Base-by-base conservation (phyloP, 2,888 invertebrate genomes). In the Lasioglossum malachurum region DNA sequence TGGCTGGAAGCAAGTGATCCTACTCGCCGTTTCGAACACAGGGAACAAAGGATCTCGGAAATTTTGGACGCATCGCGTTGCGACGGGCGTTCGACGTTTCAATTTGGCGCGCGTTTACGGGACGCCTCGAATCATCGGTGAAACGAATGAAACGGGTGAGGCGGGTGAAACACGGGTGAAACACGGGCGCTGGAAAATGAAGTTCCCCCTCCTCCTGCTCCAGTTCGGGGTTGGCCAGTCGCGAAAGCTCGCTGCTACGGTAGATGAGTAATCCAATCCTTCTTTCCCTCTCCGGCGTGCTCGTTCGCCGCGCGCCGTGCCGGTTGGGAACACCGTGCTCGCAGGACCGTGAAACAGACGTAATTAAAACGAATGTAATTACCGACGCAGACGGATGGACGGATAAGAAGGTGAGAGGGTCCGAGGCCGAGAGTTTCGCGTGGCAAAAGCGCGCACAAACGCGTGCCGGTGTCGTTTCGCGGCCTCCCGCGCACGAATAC, bases 331-430 rank as follows among this genome's bases (percentile, higher is more conserved):
- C 64, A 64, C 23, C 41, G 69, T 46, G 81, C 73, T 77, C 80
- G 78, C 75, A 60, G 83, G 41, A 53, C 74, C 86, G 82, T 88
- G 88, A 87, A 90, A 86, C 85, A 77, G 87, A 73, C 85, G 88
- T 90, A 91, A 92, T 91, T 92, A 92, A 91, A 91, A 92, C 82
- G 87, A 88, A 92, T 82, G 89, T 88, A 89, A 89, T 90, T 89
- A 88, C 82, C 75, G 79, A 44, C 72, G 49, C 49, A 73, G 73
- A 75, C 74, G 78, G 19, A 46, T 46, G 44, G 57, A n/a, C 35
- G 75, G 27, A 73, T 44, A 73, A 49, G 49, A 73, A 44, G 46
- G 76, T 14, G 49, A 78, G 75, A 27, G 57, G 83, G 60, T 46
- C 44, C 57, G 75, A 73, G 79, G 12, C 57, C 23, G 4, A 35